Base-by-base conservation (phyloP, 1,140 invertebrate species). In the Euglossa dilemma region DNA sequence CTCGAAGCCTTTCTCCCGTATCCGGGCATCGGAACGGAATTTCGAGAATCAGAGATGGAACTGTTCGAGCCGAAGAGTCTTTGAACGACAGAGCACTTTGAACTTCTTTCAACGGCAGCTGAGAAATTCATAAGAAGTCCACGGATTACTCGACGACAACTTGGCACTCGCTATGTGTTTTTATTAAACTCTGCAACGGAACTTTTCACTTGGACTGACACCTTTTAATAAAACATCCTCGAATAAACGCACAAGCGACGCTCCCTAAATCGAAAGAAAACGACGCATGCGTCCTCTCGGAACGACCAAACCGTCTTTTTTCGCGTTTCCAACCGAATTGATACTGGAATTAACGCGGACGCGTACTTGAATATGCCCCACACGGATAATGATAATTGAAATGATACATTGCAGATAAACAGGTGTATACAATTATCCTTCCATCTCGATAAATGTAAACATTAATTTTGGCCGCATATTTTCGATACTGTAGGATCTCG, bases 121-220 rank as follows among this genome's bases (percentile, higher is more conserved):
- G 69, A 54, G 69, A 71, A 54, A 36, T 71, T 71, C 50, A 52
- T 71, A 71, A 54, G 69, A 71, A 71, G n/a, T 52, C n/a, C 25
- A 8, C 11, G n/a, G 69, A 71, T 71, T 71, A 71, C 18, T 28
- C 69, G 47, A 71, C 64, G 69, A 52, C 50, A 54, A n/a, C 25
- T 47, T 50, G 47, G 47, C 45, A 28, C 18, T 71, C 20, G 69
- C 69, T 25, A 28, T 25, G 6, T 54, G 50, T 71, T 71, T 71
- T 52, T 71, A 71, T 54, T 52, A 52, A 70, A 71, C n/a, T 71
- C 18, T 8, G 11, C 7, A n/a, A 28, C 20, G 25, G 45, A 50
- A 50, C n/a, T 50, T 70, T 43, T 50, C 67, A 25, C 43, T 20
- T 11, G 18, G 28, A 36, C 25, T 54, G 47, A 36, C 69, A 28